Percentiles rank a stretch among this genome's conserved stretches.
These are phyloP conservation scores for Jacana jacana DNA, from an alignment of 2,113 vertebrate genomes.

Conservation along the genomic window DNA sequence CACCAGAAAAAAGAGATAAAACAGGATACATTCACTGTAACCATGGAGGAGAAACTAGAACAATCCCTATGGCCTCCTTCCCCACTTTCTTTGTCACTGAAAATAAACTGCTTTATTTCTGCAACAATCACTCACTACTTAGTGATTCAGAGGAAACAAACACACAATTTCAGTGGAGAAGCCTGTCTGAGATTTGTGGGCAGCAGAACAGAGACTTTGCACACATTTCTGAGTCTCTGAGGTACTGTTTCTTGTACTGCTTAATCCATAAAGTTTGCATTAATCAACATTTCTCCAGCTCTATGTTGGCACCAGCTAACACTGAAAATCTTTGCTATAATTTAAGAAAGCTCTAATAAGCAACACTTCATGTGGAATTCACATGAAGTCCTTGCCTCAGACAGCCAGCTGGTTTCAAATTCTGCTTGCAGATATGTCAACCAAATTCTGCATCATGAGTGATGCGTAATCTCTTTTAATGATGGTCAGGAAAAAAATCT, in stretches of 20 bases:
- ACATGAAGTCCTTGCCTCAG: neutral
- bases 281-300: constrained; percentile 20
- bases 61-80: neutral
- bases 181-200: neutral
- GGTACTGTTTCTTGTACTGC: constrained; percentile 11
- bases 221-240: neutral
- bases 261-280: constrained; percentile 35
- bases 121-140: neutral
- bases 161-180: neutral
- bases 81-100: neutral
- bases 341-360: neutral
- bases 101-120: neutral
- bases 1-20: neutral
- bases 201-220: neutral
- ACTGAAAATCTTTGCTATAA: neutral
- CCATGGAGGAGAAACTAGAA: neutral
- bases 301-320: neutral
- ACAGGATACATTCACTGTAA: neutral
- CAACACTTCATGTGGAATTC: neutral
- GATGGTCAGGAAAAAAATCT: neutral
- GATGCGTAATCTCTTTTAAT: neutral
- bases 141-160: neutral
- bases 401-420: neutral
- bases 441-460: neutral
- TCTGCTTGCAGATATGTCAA: neutral